Percentiles rank a stretch among this genome's conserved stretches.
phyloP scores from a whole-genome alignment of 1,140 invertebrate genomes.

The Lepidurus arcticus region DNA sequence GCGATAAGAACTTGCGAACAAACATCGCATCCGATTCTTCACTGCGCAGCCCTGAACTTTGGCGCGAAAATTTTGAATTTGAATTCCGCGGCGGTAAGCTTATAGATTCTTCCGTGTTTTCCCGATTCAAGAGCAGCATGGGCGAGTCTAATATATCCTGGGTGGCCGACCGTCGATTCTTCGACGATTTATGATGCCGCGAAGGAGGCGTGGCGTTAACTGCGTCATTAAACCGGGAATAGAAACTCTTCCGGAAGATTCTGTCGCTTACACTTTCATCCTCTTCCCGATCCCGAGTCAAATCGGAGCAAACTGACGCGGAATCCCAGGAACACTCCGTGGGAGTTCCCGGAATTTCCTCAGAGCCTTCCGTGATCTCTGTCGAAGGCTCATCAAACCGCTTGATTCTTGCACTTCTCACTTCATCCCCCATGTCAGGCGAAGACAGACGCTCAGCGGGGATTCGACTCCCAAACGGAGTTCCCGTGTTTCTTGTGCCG shows the following conservation, averaged over 20 bases:
- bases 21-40: conserved; percentile 29
- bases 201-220: conserved; percentile 25
- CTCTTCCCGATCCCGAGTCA: conserved; percentile 45
- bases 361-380: neutral
- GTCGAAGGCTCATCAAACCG: conserved; percentile 13
- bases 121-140: neutral
- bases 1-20: conserved; percentile 32
- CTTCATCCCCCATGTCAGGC: neutral
- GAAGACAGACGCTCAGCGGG: neutral
- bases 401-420: conserved; percentile 23
- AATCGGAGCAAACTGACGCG: conserved; percentile 61
- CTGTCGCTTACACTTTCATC: conserved; percentile 73
- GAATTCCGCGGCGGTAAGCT: conserved; percentile 14
- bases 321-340: conserved; percentile 54
- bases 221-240: conserved; percentile 66
- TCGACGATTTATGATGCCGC: neutral
- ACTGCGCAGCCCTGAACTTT: neutral
- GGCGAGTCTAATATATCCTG: conserved; percentile 23
- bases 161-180: conserved; percentile 27
- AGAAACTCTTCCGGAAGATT: conserved; percentile 80
- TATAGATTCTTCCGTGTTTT: neutral
- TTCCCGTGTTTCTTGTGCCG: neutral
- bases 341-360: conserved; percentile 30
- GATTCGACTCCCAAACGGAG: neutral
- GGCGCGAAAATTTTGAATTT: conserved; percentile 23